Percentiles rank a stretch among this genome's conserved stretches.
These are phyloP conservation scores for Itoplectis maculator DNA, from an alignment of 2,888 invertebrate genomes.

Conservation along the genomic window DNA sequence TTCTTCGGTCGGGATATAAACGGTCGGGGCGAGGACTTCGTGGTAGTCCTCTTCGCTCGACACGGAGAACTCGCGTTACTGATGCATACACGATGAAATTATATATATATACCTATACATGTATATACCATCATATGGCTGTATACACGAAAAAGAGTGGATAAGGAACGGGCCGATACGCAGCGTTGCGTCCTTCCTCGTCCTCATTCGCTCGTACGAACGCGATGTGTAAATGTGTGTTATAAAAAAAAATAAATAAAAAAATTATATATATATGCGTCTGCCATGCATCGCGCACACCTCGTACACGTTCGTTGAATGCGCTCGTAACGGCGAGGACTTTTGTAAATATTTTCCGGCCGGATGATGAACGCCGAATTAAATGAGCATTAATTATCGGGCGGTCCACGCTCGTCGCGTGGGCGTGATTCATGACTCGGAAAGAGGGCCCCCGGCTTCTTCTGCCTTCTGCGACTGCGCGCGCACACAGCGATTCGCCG, in stretches of 20 bases:
- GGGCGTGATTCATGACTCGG: conserved; percentile 82
- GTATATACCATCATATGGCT: too few species aligned
- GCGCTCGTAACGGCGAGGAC: conserved; percentile 58
- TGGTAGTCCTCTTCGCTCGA: conserved; percentile 39
- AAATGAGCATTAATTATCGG: conserved; percentile 83
- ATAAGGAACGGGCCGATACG: conserved; percentile 38
- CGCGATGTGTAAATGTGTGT: conserved; percentile 28
- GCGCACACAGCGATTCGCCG: conserved; percentile 19
- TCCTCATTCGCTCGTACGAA: conserved; percentile 34
- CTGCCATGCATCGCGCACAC: not conserved
- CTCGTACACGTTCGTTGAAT: conserved; percentile 5
- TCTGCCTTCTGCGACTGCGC: conserved; percentile 62
- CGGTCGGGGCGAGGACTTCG: conserved; percentile 2
- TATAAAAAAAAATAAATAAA: not conserved
- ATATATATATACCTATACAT: too few species aligned
- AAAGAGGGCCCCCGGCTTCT: conserved; percentile 73
- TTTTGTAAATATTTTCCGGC: conserved; percentile 81
- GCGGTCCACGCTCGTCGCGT: conserved; percentile 79
- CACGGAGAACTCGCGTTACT: conserved; percentile 16
- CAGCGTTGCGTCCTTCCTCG: conserved; percentile 33
- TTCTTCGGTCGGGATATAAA: conserved; percentile 68
- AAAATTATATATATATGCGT: not conserved
- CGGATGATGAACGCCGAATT: conserved; percentile 82
- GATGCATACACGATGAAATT: conserved; percentile 39
- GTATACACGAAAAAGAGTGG: conserved; percentile 1